Percentiles rank a stretch among this genome's conserved stretches.
Conservation (phyloP, 2,797 vertebrate species). For the Glossophaga mutica region DNA sequence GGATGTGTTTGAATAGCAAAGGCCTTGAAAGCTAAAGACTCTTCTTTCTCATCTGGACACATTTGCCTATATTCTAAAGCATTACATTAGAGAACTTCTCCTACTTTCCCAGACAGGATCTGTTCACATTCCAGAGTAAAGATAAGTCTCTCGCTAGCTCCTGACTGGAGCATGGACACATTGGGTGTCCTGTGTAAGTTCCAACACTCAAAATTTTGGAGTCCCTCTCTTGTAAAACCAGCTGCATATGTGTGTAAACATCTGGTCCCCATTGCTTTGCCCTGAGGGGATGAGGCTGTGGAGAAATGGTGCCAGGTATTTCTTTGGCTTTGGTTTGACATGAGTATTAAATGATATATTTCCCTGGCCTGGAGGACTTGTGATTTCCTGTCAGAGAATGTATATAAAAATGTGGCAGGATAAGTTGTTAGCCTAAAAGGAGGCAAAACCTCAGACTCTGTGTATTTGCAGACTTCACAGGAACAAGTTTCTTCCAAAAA, state of each 20-base stretch:
- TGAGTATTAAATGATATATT: background rate
- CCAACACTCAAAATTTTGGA: background rate
- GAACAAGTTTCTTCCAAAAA: background rate
- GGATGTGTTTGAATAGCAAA: background rate
- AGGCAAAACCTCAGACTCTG: background rate
- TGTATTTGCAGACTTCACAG: background rate
- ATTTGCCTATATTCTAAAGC: background rate
- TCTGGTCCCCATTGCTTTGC: accelerated
- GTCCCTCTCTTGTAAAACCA: background rate
- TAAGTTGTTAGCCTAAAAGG: background rate
- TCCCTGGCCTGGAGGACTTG: background rate
- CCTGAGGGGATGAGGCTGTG: background rate
- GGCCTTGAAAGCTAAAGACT: background rate
- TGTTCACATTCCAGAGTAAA: background rate
- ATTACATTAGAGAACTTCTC: background rate
- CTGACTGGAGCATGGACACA: background rate
- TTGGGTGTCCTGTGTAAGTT: background rate
- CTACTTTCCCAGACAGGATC: background rate
- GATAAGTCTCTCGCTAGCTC: background rate
- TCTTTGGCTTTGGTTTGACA: background rate
- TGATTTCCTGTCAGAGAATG: background rate
- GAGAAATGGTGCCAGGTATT: background rate
- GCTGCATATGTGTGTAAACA: background rate
- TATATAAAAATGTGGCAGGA: background rate
- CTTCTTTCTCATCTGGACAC: background rate